Percentiles rank a stretch among this genome's conserved stretches.
phyloP scores from a whole-genome alignment of 2,797 vertebrate genomes.

The Danio jaintianensis region DNA sequence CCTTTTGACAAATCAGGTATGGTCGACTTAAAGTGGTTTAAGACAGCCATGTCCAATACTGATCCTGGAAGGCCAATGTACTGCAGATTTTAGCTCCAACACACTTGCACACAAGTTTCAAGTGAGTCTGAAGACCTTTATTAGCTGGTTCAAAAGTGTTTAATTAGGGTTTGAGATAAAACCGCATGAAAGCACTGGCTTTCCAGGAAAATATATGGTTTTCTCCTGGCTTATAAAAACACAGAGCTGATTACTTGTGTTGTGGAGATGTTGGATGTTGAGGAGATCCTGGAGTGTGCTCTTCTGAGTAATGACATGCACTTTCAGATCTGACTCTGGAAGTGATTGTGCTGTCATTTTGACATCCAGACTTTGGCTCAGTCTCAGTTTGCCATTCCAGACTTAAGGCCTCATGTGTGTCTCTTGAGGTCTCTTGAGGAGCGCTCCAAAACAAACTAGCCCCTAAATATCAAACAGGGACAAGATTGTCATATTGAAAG shows the following conservation, averaged over 20 bases:
- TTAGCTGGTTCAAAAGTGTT: no score
- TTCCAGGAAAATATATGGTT: not conserved
- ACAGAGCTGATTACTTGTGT: conserved; percentile 59
- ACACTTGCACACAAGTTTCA: no score
- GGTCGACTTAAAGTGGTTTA: not conserved
- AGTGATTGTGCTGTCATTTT: conserved; percentile 69
- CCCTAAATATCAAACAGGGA: conserved; percentile 74
- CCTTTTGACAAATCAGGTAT: not conserved
- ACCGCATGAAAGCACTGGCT: no score
- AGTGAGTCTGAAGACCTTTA: no score
- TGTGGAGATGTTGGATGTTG: conserved; percentile 43
- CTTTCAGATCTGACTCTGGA: conserved; percentile 72
- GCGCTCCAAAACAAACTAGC: conserved; percentile 91
- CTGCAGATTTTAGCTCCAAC: no score
- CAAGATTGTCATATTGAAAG: not conserved
- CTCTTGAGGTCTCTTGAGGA: conserved; percentile 60
- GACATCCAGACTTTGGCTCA: conserved; percentile 40
- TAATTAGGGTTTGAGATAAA: no score
- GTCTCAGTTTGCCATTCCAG: conserved; percentile 68
- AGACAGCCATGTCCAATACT: not conserved
- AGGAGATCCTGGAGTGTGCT: conserved; percentile 49
- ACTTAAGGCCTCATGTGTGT: conserved; percentile 56
- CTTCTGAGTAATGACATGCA: conserved; percentile 50
- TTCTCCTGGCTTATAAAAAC: not conserved
- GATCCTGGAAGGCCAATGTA: not conserved